These are phyloP conservation scores for Melinaea menophilus DNA, from an alignment of 2,888 invertebrate species.

Conservation along the genomic window DNA sequence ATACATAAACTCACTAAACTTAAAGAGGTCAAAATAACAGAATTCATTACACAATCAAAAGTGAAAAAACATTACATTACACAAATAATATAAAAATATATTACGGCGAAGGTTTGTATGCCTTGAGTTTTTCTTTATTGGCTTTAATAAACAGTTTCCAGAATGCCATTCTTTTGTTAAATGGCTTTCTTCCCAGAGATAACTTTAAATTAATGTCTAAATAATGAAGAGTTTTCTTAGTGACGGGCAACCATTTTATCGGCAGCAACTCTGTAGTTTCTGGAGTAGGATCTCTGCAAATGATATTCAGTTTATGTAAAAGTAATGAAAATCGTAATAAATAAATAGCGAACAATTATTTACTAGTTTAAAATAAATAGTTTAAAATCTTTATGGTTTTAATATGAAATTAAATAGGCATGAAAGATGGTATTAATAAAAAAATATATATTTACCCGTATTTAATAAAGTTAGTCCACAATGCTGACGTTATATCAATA, in stretches of 20 bases:
- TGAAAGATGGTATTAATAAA: not conserved
- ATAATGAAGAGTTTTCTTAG: conserved; percentile 35
- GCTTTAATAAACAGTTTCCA: conserved; percentile 47
- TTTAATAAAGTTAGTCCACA: conserved; percentile 45
- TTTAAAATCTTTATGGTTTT: not conserved
- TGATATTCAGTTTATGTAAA: not conserved
- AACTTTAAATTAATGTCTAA: conserved; percentile 41
- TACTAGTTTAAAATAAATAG: not conserved
- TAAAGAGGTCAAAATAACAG: too few species aligned
- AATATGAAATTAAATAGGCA: too few species aligned
- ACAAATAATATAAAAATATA: too few species aligned
- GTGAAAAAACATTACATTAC: too few species aligned
- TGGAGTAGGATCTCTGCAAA: conserved; percentile 33
- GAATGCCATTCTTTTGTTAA: conserved; percentile 43
- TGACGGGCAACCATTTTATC: conserved; percentile 48
- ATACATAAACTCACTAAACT: too few species aligned
- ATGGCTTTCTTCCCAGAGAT: conserved; percentile 36
- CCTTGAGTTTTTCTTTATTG: conserved; percentile 30
- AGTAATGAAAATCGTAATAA: not conserved
- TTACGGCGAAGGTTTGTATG: not conserved
- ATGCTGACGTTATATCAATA: conserved; percentile 40
- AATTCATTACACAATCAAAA: too few species aligned
- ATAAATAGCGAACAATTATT: not conserved
- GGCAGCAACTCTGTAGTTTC: conserved; percentile 42
- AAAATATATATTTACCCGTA: conserved; percentile 35